Evolutionary conservation across 2,797 vertebrate species (phyloP), one percentile per base, ranked within the genome.

Genomic region (Leptoclinus maculatus): DNA sequence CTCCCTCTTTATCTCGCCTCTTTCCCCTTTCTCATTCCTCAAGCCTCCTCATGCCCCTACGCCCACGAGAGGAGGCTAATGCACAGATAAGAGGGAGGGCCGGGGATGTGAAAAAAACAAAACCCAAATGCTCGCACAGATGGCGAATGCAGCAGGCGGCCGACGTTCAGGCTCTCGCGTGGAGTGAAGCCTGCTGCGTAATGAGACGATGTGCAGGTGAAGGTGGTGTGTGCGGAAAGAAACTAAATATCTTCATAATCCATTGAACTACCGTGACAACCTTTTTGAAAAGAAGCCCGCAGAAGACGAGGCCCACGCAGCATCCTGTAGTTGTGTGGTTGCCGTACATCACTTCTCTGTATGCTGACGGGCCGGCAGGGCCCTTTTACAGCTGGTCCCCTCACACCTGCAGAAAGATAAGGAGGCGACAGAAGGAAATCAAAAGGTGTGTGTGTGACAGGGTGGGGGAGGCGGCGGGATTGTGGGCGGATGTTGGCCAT

Each of bases 1-100:
- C 89, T 89, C 79, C 73, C 87, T 88, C 88, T 93, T 93, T 94
- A 94, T 94, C 94, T 92, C 32, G 78, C 78, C 76, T 83, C 83
- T 87, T 80, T 74, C 80, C 78, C 86, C 79, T 79, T 84, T 81
- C 82, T 88, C 87, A 85, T 86, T 92, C 85, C 87, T 90, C 83
- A 82, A 86, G 84, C 88, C 83, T 86, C 77, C 78, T 85, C 81
- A 25, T 82, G 81, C 78, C 63, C 63, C 59, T 7, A 11, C 75
- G 57, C 91, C 87, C 88, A 83, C 67, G 83, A 91, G 91, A 89
- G 83, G 59, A 77, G 75, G 84, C 88, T 91, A 91, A 93, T 88
- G 82, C 86, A 58, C 74, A 83, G 90, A 92, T 93, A 92, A 92
- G 87, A 85, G 71, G 63, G 21, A 83, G 66, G 73, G 80, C 86